Conservation (phyloP, 1,140 invertebrate species). For the Drosophila nigrodunni region DNA sequence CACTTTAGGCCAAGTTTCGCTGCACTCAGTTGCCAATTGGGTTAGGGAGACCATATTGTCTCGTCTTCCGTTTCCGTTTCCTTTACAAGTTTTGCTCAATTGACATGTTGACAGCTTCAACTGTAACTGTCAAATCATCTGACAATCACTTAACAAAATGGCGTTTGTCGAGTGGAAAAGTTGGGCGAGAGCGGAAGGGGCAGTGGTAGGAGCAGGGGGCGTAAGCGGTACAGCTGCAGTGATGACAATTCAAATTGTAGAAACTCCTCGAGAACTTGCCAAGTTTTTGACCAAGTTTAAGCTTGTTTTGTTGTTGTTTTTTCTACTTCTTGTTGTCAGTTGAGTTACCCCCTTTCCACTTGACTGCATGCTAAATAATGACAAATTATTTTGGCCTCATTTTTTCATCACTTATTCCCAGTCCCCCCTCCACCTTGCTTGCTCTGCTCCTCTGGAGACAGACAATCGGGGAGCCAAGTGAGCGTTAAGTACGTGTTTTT, state of each 20-base stretch:
- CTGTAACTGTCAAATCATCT: conserved; percentile 32
- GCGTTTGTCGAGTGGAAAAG: neutral
- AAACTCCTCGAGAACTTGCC: neutral
- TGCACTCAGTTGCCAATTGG: neutral
- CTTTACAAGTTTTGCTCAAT: neutral
- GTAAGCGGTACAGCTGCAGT: conserved; percentile 15
- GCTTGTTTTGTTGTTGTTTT: neutral
- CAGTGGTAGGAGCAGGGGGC: neutral
- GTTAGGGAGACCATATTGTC: too few relatives aligned
- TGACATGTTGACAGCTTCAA: conserved; percentile 12
- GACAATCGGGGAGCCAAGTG: conserved; percentile 44
- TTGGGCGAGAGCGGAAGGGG: neutral
- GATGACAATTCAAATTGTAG: conserved; percentile 29
- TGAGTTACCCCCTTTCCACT: conserved; percentile 44
- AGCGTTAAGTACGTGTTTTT: conserved; percentile 57
- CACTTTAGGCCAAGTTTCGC: conserved; percentile 19
- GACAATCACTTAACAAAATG: neutral
- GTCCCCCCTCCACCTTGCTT: neutral
- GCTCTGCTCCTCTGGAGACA: neutral
- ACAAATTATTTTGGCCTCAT: conserved; percentile 55
- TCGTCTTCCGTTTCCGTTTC: neutral
- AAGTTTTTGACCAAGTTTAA: conserved; percentile 18
- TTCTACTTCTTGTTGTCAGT: neutral
- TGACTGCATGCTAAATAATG: conserved; percentile 69
- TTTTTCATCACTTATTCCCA: neutral